Percentiles rank a stretch among this genome's conserved stretches.
These are phyloP conservation scores for Campoplex nolae DNA, from an alignment of 2,888 invertebrate genomes.

Conservation along the genomic window DNA sequence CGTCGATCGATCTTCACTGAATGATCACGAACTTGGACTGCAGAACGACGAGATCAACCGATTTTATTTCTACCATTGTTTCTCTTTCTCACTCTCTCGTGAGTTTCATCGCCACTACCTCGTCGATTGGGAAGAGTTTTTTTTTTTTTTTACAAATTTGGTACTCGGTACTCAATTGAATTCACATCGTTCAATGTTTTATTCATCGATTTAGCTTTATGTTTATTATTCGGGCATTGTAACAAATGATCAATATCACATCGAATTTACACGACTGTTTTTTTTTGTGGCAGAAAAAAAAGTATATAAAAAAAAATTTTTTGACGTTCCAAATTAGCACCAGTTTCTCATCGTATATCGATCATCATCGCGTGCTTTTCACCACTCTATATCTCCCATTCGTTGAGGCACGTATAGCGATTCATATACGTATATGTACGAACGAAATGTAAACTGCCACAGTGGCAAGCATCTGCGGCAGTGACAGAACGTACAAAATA, in stretches of 20 bases:
- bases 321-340: no score
- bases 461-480: slow-evolving; percentile 34
- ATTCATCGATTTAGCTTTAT: neutral
- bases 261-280: no score
- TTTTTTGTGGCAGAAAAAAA: neutral
- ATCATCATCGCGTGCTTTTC: slow-evolving; percentile 48
- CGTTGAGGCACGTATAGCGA: slow-evolving; percentile 2
- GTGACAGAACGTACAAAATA: slow-evolving; percentile 57
- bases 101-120: slow-evolving; percentile 19
- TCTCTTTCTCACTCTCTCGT: slow-evolving; percentile 15
- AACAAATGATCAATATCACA: neutral
- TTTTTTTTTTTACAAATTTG: neutral
- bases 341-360: slow-evolving; percentile 20
- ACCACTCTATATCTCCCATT: slow-evolving; percentile 42
- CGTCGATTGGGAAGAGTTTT: neutral
- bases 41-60: slow-evolving; percentile 58
- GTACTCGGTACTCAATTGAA: neutral
- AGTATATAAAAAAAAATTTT: neutral
- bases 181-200: neutral
- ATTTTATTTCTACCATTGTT: slow-evolving; percentile 52
- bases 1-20: slow-evolving; percentile 66
- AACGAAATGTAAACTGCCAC: slow-evolving; percentile 35
- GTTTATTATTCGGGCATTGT: neutral
- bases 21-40: slow-evolving; percentile 68
- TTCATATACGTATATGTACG: neutral